Evolutionary conservation across 2,797 vertebrate genomes (phyloP).

Genomic region (Toxotes lorentzi): DNA sequence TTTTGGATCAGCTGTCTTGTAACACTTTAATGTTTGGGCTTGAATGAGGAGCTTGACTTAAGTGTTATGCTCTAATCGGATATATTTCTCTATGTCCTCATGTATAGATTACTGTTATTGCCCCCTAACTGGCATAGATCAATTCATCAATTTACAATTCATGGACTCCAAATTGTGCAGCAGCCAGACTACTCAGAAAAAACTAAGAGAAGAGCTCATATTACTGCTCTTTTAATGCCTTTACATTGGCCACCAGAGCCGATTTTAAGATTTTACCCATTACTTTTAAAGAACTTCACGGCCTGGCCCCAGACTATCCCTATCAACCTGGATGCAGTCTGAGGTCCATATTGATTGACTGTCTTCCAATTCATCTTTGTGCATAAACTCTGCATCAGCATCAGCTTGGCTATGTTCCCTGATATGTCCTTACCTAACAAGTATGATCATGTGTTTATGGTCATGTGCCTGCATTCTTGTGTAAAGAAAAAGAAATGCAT

Average conservation of each 20-base stretch:
- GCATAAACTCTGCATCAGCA: constrained; percentile 36
- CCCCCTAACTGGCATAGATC: background rate
- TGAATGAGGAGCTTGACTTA: background rate
- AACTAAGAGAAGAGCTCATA: background rate
- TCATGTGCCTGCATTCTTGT: constrained; percentile 20
- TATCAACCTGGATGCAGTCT: background rate
- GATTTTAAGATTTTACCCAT: background rate
- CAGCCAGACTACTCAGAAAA: background rate
- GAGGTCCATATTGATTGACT: constrained; percentile 28
- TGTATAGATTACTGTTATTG: background rate
- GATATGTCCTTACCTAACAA: background rate
- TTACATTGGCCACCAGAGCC: background rate
- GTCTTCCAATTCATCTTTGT: constrained; percentile 22
- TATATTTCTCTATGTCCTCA: background rate
- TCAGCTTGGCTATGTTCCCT: constrained; percentile 33
- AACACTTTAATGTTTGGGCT: background rate
- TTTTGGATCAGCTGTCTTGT: background rate
- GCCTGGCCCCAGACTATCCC: background rate
- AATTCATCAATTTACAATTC: background rate
- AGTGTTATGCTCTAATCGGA: background rate
- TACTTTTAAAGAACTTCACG: constrained; percentile 6
- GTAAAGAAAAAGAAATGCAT: constrained; percentile 34
- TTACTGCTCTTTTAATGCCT: background rate
- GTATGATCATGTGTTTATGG: constrained; percentile 21
- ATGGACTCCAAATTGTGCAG: background rate